These are phyloP conservation scores for Geophilus truncorum DNA, from an alignment of 2,888 invertebrate genomes.

Conservation along the genomic window DNA sequence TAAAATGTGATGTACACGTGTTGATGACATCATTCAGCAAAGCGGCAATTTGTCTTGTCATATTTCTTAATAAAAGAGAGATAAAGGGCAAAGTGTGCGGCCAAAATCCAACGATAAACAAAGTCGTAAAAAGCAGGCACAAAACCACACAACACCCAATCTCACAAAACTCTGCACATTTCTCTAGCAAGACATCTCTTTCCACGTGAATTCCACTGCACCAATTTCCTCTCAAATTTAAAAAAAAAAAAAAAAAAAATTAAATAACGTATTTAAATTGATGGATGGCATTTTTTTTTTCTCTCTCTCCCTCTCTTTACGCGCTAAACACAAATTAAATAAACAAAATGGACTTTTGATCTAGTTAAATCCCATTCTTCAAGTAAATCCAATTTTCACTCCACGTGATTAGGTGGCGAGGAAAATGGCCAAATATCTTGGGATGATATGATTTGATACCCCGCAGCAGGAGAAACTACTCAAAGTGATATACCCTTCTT, in stretches of 20 bases:
- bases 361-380: background rate
- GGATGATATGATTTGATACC: background rate
- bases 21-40: background rate
- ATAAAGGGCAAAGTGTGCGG: background rate
- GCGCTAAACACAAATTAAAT: background rate
- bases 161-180: background rate
- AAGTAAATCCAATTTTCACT: background rate
- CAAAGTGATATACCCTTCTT: background rate
- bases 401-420: too few relatives aligned
- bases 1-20: background rate
- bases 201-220: background rate
- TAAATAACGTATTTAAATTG: background rate
- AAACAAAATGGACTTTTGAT: background rate
- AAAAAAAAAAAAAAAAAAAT: too few relatives aligned
- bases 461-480: background rate
- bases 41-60: conserved; percentile 9
- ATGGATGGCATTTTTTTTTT: background rate
- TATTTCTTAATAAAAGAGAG: background rate
- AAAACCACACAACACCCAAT: conserved; percentile 1
- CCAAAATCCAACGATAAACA: conserved; percentile 1
- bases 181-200: background rate
- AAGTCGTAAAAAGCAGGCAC: background rate
- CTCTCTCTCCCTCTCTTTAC: background rate
- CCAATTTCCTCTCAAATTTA: background rate
- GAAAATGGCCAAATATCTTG: background rate